A percentile compares a stretch with the other conserved stretches of the same genome.
Evolutionary conservation across 2,797 vertebrate genomes (phyloP).

Genomic region (Fratercula arctica): DNA sequence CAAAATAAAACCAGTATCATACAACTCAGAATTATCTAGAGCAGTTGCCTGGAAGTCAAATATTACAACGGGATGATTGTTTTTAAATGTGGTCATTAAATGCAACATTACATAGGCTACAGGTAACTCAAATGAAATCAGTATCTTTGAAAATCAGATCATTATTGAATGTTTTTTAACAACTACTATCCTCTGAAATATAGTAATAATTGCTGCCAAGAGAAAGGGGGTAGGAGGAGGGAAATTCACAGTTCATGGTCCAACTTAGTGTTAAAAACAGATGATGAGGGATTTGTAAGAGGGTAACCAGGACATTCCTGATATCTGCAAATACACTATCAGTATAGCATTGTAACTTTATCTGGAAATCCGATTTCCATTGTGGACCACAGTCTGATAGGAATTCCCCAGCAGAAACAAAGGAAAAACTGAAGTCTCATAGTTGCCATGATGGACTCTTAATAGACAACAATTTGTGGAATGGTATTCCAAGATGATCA

Average conservation of each 20-base stretch:
- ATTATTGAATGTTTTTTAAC: neutral
- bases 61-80: neutral
- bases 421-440: neutral
- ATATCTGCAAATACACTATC: neutral
- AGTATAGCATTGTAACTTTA: neutral
- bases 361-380: neutral
- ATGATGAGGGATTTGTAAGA: neutral
- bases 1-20: neutral
- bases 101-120: neutral
- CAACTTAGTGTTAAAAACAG: neutral
- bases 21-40: neutral
- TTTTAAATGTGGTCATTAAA: neutral
- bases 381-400: neutral
- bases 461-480: neutral
- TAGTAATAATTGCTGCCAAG: neutral
- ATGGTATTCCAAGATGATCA: neutral
- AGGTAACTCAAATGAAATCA: neutral
- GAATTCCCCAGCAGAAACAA: neutral
- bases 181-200: neutral
- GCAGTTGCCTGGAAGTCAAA: neutral
- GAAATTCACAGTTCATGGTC: neutral
- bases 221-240: neutral
- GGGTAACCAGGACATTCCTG: neutral
- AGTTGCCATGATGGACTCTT: neutral
- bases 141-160: neutral